These are phyloP conservation scores for Siniperca scherzeri DNA, from an alignment of 2,797 vertebrate species.

Conservation along the genomic window DNA sequence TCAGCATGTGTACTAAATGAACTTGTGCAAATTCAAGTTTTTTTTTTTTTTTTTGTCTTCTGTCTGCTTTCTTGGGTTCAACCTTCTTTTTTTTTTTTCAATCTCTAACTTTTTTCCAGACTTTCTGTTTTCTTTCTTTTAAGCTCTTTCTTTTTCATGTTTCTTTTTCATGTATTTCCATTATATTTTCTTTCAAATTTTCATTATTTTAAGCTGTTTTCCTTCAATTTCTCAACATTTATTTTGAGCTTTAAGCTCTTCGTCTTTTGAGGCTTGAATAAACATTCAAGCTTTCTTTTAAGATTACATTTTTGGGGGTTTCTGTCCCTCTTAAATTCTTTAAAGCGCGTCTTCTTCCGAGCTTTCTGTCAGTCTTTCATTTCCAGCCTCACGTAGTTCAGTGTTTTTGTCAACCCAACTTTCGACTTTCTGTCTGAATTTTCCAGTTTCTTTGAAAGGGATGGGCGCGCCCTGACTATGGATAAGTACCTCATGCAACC, in stretches of 20 bases:
- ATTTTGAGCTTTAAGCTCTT: not conserved
- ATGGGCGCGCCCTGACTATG: too few species aligned
- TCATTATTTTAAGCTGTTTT: not conserved
- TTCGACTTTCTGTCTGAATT: not conserved
- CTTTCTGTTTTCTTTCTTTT: not conserved
- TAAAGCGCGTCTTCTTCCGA: not conserved
- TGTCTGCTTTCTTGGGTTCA: not conserved
- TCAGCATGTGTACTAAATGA: constrained; percentile 10
- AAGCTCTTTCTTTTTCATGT: too few species aligned
- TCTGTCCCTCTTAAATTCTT: not conserved
- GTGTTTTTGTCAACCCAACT: not conserved
- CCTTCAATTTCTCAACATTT: not conserved
- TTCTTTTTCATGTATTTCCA: not conserved
- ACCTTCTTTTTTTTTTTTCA: not conserved
- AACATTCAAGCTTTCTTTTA: not conserved
- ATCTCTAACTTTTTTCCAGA: not conserved
- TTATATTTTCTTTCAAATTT: not conserved
- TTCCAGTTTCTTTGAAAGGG: not conserved
- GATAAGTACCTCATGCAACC: too few species aligned
- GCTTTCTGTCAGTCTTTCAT: not conserved
- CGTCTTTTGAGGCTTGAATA: not conserved
- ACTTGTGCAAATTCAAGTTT: not conserved
- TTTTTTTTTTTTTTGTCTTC: not conserved
- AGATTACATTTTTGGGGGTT: not conserved
- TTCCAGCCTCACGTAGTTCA: not conserved